Base-by-base conservation (phyloP, 2,113 vertebrate species). In the Piaya cayana region DNA sequence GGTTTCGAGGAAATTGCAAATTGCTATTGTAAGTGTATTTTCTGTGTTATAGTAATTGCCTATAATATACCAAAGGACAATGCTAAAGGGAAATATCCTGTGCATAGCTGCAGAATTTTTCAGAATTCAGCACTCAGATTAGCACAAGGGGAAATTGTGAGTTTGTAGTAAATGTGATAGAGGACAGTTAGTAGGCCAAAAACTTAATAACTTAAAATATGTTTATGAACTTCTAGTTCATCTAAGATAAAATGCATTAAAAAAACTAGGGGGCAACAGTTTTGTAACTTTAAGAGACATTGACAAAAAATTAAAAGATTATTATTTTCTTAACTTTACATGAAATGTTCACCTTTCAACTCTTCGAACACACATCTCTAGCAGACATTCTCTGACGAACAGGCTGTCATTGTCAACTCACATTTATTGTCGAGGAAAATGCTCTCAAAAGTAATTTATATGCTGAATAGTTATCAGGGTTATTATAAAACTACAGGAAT, bases 1-100 rank as follows among this genome's bases (percentile, higher is more conserved):
- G 47, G 74, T 89, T 86, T 70, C 77, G 83, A 88, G 78, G 69
- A 94, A 93, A 96, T 70, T 87, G 77, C 47, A 84, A 94, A 90
- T 64, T 62, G 34, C 37, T 71, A 29, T 37, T 83, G 8, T 75
- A 95, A 92, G 70, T 85, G 62, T 47, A 32, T 75, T 94, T 92
- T 88, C 47, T 92, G 30, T 78, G 64, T 78, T 90, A 68, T 39
- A 64, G 62, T 71, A 93, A 95, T 93, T 89, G 29, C 32, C 53
- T 92, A 22, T 87, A 88, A 76, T 91, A 67, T 55, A 79, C 29
- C 18, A 63, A 92, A 86, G 67, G 36, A 74, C 82, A 84, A 32
- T 49, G 56, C 74, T 81, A 74, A 87, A 92, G 49, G 39, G 87
- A 87, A 84, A 77, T 65, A 63, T 22, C 60, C 60, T 70, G 19